These are phyloP conservation scores for Diplolepis rosae DNA, from an alignment of 2,888 invertebrate genomes.

Conservation along the genomic window DNA sequence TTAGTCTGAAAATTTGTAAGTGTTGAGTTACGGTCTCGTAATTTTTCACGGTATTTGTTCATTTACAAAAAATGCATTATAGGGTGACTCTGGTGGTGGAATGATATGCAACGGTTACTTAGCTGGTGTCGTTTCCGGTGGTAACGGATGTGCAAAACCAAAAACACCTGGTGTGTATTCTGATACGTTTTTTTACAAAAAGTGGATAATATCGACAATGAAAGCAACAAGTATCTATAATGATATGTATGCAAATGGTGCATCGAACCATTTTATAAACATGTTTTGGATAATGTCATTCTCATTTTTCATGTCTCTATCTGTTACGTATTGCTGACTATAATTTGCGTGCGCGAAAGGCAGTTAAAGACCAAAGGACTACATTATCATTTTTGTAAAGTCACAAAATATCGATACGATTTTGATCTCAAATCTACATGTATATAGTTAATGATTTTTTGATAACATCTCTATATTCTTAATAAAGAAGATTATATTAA, in stretches of 20 bases:
- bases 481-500: no score
- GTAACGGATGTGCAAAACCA: slow-evolving; percentile 63
- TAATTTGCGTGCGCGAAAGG: not conserved
- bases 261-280: not conserved
- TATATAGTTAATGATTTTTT: no score
- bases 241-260: not conserved
- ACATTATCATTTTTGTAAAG: not conserved
- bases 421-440: no score
- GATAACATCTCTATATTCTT: no score
- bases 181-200: slow-evolving; percentile 53
- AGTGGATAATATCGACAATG: slow-evolving; percentile 55
- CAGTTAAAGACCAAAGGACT: not conserved
- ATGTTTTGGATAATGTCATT: not conserved
- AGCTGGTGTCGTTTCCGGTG: slow-evolving; percentile 65
- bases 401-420: no score
- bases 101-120: slow-evolving; percentile 60
- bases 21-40: not conserved
- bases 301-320: not conserved
- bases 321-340: not conserved
- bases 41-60: not conserved
- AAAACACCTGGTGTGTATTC: slow-evolving; percentile 63
- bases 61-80: no score
- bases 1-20: no score
- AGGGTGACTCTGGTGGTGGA: slow-evolving; percentile 71
- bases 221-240: not conserved